These are phyloP conservation scores for Leptopilina clavipes DNA, from an alignment of 1,140 invertebrate species.

Conservation along the genomic window DNA sequence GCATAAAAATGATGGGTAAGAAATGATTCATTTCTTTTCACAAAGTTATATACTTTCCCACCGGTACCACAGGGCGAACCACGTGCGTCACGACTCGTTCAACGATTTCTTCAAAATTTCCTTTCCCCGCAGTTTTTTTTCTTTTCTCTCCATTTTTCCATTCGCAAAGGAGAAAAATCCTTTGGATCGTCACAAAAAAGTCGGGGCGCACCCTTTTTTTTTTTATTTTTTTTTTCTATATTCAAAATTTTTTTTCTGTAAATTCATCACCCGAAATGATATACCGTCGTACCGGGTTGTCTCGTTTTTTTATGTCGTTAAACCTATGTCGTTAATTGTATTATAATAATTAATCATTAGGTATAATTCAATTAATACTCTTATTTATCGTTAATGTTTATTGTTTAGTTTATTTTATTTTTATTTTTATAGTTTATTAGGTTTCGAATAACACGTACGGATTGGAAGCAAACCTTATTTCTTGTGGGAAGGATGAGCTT, in stretches of 20 bases:
- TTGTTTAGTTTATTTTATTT: too few species aligned
- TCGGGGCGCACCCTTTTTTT: constrained; percentile 46
- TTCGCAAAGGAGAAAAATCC: too few species aligned
- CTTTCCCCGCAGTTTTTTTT: too few species aligned
- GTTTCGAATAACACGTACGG: constrained; percentile 69
- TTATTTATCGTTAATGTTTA: constrained; percentile 69
- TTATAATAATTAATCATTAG: constrained; percentile 51
- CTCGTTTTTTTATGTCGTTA: constrained; percentile 60
- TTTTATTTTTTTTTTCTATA: too few species aligned
- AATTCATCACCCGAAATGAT: constrained; percentile 62
- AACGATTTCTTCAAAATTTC: background rate
- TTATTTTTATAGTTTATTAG: constrained; percentile 73
- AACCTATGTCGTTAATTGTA: constrained; percentile 67
- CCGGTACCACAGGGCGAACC: constrained; percentile 58
- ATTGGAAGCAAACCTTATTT: constrained; percentile 72
- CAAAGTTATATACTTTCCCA: constrained; percentile 63
- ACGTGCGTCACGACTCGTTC: constrained; percentile 36
- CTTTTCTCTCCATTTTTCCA: too few species aligned
- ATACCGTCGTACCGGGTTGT: constrained; percentile 70
- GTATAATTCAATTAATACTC: constrained; percentile 61
- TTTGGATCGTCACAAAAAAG: constrained; percentile 15
- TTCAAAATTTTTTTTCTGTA: constrained; percentile 30
- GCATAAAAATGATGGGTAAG: constrained; percentile 75
- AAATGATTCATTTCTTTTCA: constrained; percentile 70
- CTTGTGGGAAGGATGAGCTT: constrained; percentile 49